Percentiles rank a stretch among this genome's conserved stretches.
Conservation (phyloP, 2,888 invertebrate species). For the Smittia sp. region DNA sequence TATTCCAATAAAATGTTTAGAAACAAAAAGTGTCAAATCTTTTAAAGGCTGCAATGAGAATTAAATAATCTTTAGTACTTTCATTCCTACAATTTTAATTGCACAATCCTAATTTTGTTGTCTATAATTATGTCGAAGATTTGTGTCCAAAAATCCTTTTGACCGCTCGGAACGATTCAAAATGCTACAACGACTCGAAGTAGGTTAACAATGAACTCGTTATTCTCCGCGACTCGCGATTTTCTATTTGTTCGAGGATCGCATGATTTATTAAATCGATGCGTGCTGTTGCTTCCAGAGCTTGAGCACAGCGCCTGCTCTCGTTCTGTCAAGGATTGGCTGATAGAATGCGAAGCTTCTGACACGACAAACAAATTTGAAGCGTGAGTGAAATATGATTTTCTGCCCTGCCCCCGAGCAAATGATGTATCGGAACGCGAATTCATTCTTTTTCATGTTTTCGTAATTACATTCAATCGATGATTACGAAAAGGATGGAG, state of each 20-base stretch:
- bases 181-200: conserved; percentile 59
- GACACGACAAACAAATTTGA: neutral
- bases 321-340: neutral
- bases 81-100: too few species aligned
- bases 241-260: neutral
- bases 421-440: neutral
- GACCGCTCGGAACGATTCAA: too few species aligned
- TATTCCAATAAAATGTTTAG: too few species aligned
- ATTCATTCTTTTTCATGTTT: neutral
- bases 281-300: neutral
- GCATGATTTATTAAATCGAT: conserved; percentile 24
- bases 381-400: neutral
- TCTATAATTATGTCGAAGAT: too few species aligned
- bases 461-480: conserved; percentile 34
- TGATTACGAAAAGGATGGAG: neutral
- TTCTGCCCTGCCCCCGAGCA: neutral
- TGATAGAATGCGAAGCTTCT: neutral
- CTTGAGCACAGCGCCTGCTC: neutral
- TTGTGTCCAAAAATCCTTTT: too few species aligned
- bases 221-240: neutral
- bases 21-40: too few species aligned
- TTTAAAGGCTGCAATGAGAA: too few species aligned
- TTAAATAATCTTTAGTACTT: too few species aligned
- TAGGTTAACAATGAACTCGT: conserved; percentile 46
- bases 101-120: too few species aligned